These are phyloP conservation scores for Drosophila pandora DNA, from an alignment of 1,140 invertebrate genomes.

Conservation along the genomic window DNA sequence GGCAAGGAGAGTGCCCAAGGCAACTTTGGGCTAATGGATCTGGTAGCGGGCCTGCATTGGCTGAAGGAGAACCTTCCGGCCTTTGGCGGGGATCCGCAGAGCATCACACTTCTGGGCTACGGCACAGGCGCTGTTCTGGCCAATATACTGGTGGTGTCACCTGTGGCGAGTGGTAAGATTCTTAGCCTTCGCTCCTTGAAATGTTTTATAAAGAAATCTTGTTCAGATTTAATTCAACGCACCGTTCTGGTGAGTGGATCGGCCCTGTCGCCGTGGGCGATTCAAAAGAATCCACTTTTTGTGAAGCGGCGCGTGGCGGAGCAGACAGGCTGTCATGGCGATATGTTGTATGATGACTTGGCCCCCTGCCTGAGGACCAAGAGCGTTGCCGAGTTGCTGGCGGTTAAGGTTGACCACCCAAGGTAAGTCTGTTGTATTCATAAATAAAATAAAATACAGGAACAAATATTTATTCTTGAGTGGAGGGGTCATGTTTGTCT, in stretches of 20 bases:
- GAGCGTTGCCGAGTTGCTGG: constrained; percentile 89
- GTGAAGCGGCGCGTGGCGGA: constrained; percentile 92
- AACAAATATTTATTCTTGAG: no score
- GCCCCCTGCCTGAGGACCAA: constrained; percentile 92
- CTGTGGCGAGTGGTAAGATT: constrained; percentile 93
- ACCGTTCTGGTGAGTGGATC: constrained; percentile 97
- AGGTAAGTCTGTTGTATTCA: constrained; percentile 63
- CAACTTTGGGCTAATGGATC: constrained; percentile 97
- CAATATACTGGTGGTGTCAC: constrained; percentile 97
- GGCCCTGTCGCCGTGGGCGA: constrained; percentile 96
- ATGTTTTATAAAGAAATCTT: neutral
- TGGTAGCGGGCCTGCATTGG: constrained; percentile 97
- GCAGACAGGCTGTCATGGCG: constrained; percentile 90
- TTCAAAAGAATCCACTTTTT: constrained; percentile 93
- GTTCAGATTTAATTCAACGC: constrained; percentile 91
- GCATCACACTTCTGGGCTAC: constrained; percentile 96
- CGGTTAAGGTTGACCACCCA: constrained; percentile 90
- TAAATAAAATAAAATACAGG: no score
- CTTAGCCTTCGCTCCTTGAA: neutral
- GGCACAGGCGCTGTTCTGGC: constrained; percentile 96
- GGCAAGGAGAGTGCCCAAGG: constrained; percentile 93
- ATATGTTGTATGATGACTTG: constrained; percentile 90
- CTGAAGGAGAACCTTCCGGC: constrained; percentile 94
- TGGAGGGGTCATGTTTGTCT: no score
- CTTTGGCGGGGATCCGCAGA: constrained; percentile 95